Evolutionary conservation across 2,113 vertebrate genomes (phyloP), one percentile per base, ranked within the genome.

Genomic region (Pica pica): DNA sequence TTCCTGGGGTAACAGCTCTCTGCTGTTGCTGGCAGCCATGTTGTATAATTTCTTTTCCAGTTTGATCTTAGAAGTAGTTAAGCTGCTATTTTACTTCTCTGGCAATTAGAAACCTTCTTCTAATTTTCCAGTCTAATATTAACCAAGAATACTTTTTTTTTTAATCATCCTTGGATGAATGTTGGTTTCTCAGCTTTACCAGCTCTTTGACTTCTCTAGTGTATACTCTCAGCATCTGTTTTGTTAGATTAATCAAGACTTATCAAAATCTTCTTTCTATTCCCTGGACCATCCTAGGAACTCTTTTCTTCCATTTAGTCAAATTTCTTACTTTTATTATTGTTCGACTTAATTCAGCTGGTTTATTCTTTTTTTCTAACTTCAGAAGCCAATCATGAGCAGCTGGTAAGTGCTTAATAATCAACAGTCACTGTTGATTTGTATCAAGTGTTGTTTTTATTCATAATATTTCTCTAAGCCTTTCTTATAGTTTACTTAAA

Each of bases 51-150:
- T 67, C 19, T 64, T 86, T 86, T 1, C 59, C 39, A 67, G 42
- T 89, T 87, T 83, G 74, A 47, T 88, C 71, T 83, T 90, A 86
- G 64, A 74, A 80, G 63, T 49, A 74, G 60, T 60, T 50, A 70
- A 74, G 17, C 24, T 89, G 37, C 27, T 83, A 5, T 77, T 64
- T 90, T 83, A 35, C 21, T 86, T 77, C 33, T 74, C 60, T 89
- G 28, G 37, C 39, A 88, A 74, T 83, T 90, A 74, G 30, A 93
- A 96, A 41, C 3, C 14, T 67, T n/a, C 23, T 69, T 90, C 17
- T 89, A 70, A 92, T 90, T 92, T 95, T 81, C 42, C 46, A 81
- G n/a, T 88, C 42, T 77, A 83, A 83, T 83, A 42, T 74, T 90
- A 75, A 67, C 12, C 15, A 68, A 56, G 33, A 71, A 39, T 67